Percentiles rank a stretch among this genome's conserved stretches.
Evolutionary conservation across 2,797 vertebrate species (phyloP).

Genomic region (Oreortyx pictus): DNA sequence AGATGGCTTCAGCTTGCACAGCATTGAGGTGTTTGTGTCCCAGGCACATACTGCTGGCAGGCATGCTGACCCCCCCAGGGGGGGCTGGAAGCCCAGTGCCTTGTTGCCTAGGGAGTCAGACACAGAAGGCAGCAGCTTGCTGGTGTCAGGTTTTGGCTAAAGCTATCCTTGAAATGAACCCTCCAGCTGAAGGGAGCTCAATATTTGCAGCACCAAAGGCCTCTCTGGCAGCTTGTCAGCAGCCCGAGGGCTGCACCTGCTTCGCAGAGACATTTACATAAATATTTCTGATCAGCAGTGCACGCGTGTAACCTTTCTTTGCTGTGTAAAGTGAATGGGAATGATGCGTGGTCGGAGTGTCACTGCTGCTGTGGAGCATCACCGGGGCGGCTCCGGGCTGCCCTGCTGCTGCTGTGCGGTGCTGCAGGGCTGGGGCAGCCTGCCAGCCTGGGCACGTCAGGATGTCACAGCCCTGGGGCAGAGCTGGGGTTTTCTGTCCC

Average conservation of each 20-base stretch:
- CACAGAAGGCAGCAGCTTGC: background rate
- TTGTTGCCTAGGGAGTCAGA: background rate
- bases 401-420: no score
- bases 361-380: no score
- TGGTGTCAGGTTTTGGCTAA: background rate
- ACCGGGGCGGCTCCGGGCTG: no score
- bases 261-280: background rate
- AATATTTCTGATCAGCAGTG: background rate
- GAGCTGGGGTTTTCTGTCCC: background rate
- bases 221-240: constrained; percentile 29
- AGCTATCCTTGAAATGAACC: background rate
- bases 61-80: background rate
- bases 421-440: no score
- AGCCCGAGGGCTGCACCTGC: constrained; percentile 45
- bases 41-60: accelerated
- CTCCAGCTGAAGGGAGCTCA: background rate
- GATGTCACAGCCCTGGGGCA: background rate
- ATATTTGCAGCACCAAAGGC: background rate
- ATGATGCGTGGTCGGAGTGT: background rate
- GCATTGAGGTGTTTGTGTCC: background rate
- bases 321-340: background rate
- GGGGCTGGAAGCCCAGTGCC: accelerated
- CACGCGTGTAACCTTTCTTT: background rate
- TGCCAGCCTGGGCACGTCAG: no score
- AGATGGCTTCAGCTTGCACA: background rate